These are phyloP conservation scores for Pithys albifrons DNA, from an alignment of 2,113 vertebrate genomes.

Conservation along the genomic window DNA sequence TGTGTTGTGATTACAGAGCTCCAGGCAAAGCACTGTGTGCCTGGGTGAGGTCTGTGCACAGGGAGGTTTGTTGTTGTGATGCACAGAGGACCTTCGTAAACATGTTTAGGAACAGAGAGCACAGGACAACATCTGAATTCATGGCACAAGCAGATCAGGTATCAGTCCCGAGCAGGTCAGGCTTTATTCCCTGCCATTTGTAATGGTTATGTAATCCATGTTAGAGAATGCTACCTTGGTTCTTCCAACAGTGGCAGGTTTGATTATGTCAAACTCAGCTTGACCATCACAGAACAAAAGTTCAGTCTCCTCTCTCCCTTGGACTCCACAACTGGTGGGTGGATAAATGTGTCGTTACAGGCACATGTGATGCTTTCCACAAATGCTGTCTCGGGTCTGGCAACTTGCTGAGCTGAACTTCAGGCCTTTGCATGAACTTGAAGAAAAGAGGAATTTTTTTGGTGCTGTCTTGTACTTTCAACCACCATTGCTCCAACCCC, in stretches of 20 bases:
- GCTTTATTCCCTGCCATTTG: background rate
- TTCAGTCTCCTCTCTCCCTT: background rate
- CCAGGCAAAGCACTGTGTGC: background rate
- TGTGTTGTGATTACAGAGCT: background rate
- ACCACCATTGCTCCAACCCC: background rate
- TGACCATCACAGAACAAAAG: background rate
- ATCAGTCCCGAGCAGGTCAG: background rate
- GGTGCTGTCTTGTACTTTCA: no score
- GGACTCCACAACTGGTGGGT: background rate
- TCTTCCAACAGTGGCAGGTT: background rate
- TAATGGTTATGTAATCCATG: background rate
- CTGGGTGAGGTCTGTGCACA: background rate
- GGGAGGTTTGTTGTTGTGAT: background rate
- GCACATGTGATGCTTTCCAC: background rate
- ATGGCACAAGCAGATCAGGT: no score
- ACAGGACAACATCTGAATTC: background rate
- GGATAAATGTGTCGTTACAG: fast-evolving
- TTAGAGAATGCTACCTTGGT: background rate
- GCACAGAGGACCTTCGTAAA: background rate
- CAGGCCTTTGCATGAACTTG: background rate
- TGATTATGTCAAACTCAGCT: background rate
- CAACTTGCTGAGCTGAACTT: background rate
- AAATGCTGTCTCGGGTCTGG: background rate
- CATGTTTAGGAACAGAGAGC: background rate
- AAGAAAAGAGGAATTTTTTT: background rate